Percentiles rank a stretch among this genome's conserved stretches.
These are phyloP conservation scores for Pandemis heparana DNA, from an alignment of 2,888 invertebrate genomes.

Conservation along the genomic window DNA sequence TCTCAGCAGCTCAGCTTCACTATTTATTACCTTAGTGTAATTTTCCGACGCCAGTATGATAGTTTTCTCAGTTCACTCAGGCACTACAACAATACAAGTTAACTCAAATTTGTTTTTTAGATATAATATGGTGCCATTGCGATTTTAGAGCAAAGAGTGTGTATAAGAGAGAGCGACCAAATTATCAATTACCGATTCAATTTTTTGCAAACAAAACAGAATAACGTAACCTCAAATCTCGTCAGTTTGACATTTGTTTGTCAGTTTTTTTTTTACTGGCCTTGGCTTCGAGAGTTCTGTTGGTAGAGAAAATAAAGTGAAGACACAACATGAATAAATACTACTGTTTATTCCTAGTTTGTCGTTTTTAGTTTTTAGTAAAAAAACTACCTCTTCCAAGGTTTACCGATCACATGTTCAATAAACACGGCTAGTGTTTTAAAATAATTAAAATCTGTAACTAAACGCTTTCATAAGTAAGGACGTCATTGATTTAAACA, in stretches of 20 bases:
- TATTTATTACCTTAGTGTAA: constrained; percentile 71
- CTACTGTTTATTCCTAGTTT: too few relatives aligned
- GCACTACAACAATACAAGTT: neutral
- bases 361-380: too few relatives aligned
- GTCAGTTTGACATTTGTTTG: neutral
- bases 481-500: constrained; percentile 51
- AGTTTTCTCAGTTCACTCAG: constrained; percentile 34
- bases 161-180: too few relatives aligned
- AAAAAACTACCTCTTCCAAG: too few relatives aligned
- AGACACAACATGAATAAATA: too few relatives aligned
- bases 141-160: neutral
- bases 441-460: neutral
- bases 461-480: neutral
- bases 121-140: neutral
- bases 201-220: constrained; percentile 24
- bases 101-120: too few relatives aligned
- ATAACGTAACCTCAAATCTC: constrained; percentile 15
- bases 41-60: constrained; percentile 78
- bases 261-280: neutral
- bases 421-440: too few relatives aligned
- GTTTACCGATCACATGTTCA: too few relatives aligned
- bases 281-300: neutral
- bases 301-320: too few relatives aligned
- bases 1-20: too few relatives aligned
- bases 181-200: neutral